Base-by-base conservation (phyloP, 2,888 invertebrate genomes). In the Sphaerophoria taeniata region DNA sequence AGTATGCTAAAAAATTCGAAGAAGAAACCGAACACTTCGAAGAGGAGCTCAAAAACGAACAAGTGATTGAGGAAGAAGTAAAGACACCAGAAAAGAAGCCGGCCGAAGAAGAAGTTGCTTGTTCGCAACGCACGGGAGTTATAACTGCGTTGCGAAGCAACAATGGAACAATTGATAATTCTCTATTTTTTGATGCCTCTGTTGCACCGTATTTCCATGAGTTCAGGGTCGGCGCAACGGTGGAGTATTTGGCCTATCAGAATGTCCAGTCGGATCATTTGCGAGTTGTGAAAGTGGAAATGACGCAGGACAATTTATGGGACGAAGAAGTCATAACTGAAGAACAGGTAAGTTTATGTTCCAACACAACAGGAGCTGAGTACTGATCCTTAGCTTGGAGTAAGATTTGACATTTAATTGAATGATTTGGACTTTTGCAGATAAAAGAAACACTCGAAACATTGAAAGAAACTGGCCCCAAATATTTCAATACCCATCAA, bases 81-180 rank as follows among this genome's bases (percentile, higher is more conserved):
- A 53, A 49, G 4, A 55, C 69, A 2, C 58, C 49, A 0, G 63
- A 47, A 14, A 9, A 24, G 7, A 58, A 67, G 11, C 51, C 56
- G 2, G 5, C 36, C 55, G 39, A 70, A 5, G 70, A 73, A 47
- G 75, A 83, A 55, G 43, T 16, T 6, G n/a, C 58, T 49, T 74
- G 89, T 39, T 33, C 58, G 2, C n/a, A 71, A 16, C 6, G 61
- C 47, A 0, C 6, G 90, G 96, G 96, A 6, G 90, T 92, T 45
- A 92, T 96, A 45, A 95, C 95, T n/a, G 90, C 91, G n/a, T 88
- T 94, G n/a, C 90, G 89, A 6, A 89, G 91, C 0, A 90, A 93
- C 67, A 91, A 92, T 89, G 93, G 94, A 34, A 90, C 94, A 0
- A 94, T 96, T 76, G 95, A 96, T 90, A 93, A 94, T 69, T 90